phyloP scores from a whole-genome alignment of 2,888 invertebrate species.

The Kuschelorhynchus macadamiae region DNA sequence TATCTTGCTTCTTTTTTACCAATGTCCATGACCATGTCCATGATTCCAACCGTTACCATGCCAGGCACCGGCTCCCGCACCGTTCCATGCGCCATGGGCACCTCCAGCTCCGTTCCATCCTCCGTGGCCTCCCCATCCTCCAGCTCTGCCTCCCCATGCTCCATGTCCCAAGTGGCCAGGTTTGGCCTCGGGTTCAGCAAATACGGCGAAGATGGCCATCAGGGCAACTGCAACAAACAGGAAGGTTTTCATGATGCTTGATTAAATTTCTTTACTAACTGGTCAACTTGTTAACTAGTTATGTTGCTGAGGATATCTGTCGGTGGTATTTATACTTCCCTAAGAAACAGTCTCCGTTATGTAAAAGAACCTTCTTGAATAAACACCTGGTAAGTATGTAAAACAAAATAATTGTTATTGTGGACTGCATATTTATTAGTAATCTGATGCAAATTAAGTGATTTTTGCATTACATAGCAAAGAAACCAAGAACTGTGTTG shows the following conservation, averaged over 20 bases:
- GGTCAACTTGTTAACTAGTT: constrained; percentile 8
- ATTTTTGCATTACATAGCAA: too few relatives aligned
- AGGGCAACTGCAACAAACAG: constrained; percentile 50
- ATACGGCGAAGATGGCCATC: constrained; percentile 47
- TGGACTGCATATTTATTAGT: too few relatives aligned
- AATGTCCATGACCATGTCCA: not conserved
- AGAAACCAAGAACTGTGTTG: too few relatives aligned
- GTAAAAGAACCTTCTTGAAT: too few relatives aligned
- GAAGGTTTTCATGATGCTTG: constrained; percentile 50
- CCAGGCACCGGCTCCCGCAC: constrained; percentile 11
- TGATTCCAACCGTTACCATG: constrained; percentile 1
- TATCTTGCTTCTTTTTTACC: too few relatives aligned
- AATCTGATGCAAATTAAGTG: too few relatives aligned
- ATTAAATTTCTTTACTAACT: constrained; percentile 4
- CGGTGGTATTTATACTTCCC: not conserved
- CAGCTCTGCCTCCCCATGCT: constrained; percentile 19
- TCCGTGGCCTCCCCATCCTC: constrained; percentile 38
- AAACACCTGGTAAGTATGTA: too few relatives aligned
- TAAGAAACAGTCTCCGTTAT: too few relatives aligned
- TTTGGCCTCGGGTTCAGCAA: constrained; percentile 36
- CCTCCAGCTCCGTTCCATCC: constrained; percentile 33
- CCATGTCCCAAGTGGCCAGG: constrained; percentile 3
- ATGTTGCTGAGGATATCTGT: not conserved
- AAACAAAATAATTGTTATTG: too few relatives aligned
- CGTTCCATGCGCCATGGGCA: constrained; percentile 4